Percentiles rank a stretch among this genome's conserved stretches.
Evolutionary conservation across 2,797 vertebrate genomes (phyloP).

Genomic region (Salarias fasciatus): DNA sequence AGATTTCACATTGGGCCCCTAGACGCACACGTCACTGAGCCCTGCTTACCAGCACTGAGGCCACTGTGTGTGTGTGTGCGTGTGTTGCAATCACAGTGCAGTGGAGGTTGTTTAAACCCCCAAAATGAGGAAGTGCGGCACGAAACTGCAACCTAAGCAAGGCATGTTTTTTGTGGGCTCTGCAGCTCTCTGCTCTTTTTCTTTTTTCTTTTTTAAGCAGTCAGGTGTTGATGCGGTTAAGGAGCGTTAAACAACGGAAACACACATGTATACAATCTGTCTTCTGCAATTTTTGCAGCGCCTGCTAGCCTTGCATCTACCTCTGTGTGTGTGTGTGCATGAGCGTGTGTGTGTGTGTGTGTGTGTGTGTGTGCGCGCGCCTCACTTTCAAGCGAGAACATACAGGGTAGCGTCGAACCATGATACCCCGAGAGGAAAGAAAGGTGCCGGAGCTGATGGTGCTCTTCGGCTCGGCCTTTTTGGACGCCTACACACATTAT

Average conservation of each 20-base stretch:
- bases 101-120: conserved; percentile 46
- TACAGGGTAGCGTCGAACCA: conserved; percentile 28
- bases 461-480: conserved; percentile 87
- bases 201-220: conserved; percentile 4
- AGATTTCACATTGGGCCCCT: conserved; percentile 69
- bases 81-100: conserved; percentile 64
- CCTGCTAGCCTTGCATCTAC: neutral
- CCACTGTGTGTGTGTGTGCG: conserved; percentile 13
- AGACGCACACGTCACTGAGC: conserved; percentile 75
- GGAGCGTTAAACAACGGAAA: conserved; percentile 70
- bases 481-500: conserved; percentile 91
- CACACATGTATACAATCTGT: conserved; percentile 23
- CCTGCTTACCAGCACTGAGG: conserved; percentile 39
- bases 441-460: conserved; percentile 54
- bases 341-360: too few relatives aligned
- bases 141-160: conserved; percentile 68
- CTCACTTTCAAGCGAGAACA: conserved; percentile 15
- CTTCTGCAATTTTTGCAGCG: conserved; percentile 56
- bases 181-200: conserved; percentile 10
- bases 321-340: too few relatives aligned
- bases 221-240: conserved; percentile 74
- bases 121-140: conserved; percentile 57
- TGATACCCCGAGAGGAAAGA: conserved; percentile 44
- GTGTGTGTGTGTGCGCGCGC: conserved; percentile 5
- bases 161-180: conserved; percentile 20